These are phyloP conservation scores for Mycetomoellerius zeteki DNA, from an alignment of 1,140 invertebrate genomes.

Conservation along the genomic window DNA sequence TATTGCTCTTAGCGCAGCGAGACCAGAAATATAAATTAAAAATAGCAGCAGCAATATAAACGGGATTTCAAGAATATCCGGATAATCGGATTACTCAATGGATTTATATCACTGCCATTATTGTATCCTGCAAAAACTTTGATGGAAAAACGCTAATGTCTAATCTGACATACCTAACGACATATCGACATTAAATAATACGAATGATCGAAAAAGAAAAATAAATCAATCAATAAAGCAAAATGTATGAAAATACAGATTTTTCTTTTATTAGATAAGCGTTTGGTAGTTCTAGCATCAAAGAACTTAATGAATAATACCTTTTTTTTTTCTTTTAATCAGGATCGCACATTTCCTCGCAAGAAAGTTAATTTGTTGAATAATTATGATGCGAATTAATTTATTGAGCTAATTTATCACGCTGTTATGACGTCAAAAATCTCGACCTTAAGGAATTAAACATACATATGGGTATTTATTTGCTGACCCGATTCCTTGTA, in stretches of 20 bases:
- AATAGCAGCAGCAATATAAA: slow-evolving; percentile 64
- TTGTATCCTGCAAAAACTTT: slow-evolving; percentile 19
- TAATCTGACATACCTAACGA: not conserved
- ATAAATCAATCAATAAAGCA: not conserved
- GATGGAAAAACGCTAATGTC: slow-evolving; percentile 51
- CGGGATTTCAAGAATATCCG: slow-evolving; percentile 52
- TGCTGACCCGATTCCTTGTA: slow-evolving; percentile 52
- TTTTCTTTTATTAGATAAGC: not conserved
- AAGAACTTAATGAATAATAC: not conserved
- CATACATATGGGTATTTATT: slow-evolving; percentile 36
- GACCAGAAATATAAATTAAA: slow-evolving; percentile 63
- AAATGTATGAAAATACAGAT: not conserved
- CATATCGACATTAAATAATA: not conserved
- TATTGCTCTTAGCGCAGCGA: slow-evolving; percentile 51
- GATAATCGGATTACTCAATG: slow-evolving; percentile 62
- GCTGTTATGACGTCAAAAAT: not conserved
- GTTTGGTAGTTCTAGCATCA: not conserved
- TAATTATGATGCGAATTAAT: too few species aligned
- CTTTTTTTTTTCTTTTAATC: slow-evolving; percentile 6
- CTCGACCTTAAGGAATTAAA: slow-evolving; percentile 21
- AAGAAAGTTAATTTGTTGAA: not conserved
- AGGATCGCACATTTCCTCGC: not conserved
- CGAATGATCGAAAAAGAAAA: not conserved
- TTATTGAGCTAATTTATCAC: not conserved
- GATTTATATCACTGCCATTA: slow-evolving; percentile 40